Conservation (phyloP, 2,888 invertebrate genomes). For the Entomobrya proxima region DNA sequence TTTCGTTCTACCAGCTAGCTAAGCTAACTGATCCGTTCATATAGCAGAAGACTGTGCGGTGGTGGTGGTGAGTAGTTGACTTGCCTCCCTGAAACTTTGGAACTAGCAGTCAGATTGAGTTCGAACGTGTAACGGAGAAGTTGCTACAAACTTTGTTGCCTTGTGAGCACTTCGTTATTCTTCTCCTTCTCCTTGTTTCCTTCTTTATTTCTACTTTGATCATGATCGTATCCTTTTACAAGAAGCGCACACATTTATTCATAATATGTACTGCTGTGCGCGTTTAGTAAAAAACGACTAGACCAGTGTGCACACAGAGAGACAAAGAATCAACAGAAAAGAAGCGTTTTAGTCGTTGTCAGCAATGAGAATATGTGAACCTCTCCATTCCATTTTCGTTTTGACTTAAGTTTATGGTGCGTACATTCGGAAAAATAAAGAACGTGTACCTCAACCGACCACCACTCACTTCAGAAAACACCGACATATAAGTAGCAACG, state of each 20-base stretch:
- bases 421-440: constrained; percentile 3
- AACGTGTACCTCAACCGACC: constrained; percentile 6
- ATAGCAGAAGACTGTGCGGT: background rate
- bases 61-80: constrained; percentile 52
- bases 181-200: constrained; percentile 29
- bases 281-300: background rate
- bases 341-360: constrained; percentile 46
- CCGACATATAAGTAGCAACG: background rate
- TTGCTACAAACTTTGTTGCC: constrained; percentile 34
- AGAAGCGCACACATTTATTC: background rate
- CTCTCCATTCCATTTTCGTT: constrained; percentile 45
- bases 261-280: background rate
- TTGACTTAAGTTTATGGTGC: constrained; percentile 31
- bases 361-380: constrained; percentile 59
- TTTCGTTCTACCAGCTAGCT: background rate
- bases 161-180: constrained; percentile 37
- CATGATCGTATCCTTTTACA: constrained; percentile 57
- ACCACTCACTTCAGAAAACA: constrained; percentile 11
- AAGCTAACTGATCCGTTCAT: constrained; percentile 8
- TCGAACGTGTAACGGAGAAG: constrained; percentile 64
- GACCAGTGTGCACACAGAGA: background rate
- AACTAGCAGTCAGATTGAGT: constrained; percentile 64
- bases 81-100: constrained; percentile 61
- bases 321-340: constrained; percentile 22
- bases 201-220: constrained; percentile 49